Conservation (phyloP, 2,797 vertebrate genomes). For the Peromyscus eremicus region DNA sequence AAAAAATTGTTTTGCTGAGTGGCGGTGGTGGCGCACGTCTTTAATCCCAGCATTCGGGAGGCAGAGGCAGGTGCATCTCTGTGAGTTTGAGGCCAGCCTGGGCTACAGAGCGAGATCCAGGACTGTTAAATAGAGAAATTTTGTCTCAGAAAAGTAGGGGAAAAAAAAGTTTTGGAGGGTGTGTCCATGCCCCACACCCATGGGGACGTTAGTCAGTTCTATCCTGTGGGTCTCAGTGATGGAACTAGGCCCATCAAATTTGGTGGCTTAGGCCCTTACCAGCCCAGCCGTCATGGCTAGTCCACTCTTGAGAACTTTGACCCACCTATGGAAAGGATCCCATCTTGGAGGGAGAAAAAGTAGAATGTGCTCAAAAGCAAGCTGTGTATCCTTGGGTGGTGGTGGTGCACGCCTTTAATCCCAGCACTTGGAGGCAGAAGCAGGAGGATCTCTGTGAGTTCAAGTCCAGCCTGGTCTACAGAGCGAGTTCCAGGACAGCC, state of each 20-base stretch:
- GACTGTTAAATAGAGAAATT: too few species aligned
- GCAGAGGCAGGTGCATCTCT: too few species aligned
- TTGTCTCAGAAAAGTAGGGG: too few species aligned
- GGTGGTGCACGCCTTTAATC: not conserved
- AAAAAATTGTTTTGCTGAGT: not conserved
- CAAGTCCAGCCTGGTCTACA: not conserved
- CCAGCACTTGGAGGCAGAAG: not conserved
- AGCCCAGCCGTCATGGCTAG: rapidly evolving
- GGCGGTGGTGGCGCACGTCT: too few species aligned
- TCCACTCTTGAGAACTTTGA: too few species aligned
- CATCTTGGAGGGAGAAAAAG: not conserved
- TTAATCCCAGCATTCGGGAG: not conserved
- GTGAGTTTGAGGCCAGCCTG: too few species aligned
- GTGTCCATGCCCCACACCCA: not conserved
- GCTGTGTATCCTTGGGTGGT: not conserved
- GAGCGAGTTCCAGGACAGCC: not conserved
- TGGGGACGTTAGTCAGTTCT: not conserved
- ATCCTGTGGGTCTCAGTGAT: not conserved
- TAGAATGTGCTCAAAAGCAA: too few species aligned
- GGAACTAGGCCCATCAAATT: too few species aligned
- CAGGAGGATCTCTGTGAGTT: not conserved
- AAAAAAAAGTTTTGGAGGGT: not conserved
- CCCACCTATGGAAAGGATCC: too few species aligned
- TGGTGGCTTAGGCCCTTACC: not conserved
- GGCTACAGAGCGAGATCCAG: too few species aligned